Percentiles rank a stretch among this genome's conserved stretches.
phyloP scores from a whole-genome alignment of 37 sponge, comb jelly and placozoan species.

The Spongilla lacustris region DNA sequence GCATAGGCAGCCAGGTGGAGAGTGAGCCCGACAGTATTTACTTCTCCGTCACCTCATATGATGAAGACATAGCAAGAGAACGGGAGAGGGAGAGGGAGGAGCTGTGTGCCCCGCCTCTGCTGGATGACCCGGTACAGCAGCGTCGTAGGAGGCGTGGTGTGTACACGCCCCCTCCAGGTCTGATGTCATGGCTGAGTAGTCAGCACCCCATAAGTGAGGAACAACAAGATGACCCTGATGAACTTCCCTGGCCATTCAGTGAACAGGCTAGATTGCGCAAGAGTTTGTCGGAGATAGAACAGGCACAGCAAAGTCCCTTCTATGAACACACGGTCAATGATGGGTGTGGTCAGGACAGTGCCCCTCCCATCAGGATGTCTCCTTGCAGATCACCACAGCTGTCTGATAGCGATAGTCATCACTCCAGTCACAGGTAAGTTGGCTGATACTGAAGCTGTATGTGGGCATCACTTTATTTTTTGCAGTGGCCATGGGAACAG shows the following conservation, averaged over 20 bases:
- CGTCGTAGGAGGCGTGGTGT: slow-evolving; percentile 47
- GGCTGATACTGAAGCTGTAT: background rate
- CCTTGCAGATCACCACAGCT: background rate
- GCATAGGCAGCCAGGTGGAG: slow-evolving; percentile 56
- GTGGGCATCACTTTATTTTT: background rate
- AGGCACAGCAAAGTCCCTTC: slow-evolving; percentile 13
- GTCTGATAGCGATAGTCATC: background rate
- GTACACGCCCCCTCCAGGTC: slow-evolving; percentile 38
- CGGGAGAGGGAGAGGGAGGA: slow-evolving; percentile 45
- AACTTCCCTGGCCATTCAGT: slow-evolving; percentile 78
- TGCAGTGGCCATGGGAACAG: too few species aligned
- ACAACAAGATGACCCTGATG: slow-evolving; percentile 18
- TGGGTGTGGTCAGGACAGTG: background rate
- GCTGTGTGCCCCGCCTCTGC: background rate
- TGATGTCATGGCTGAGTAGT: slow-evolving; percentile 58
- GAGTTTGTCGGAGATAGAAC: slow-evolving; percentile 48
- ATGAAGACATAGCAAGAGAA: slow-evolving; percentile 61
- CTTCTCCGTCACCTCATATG: slow-evolving; percentile 78
- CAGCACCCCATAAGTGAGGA: slow-evolving; percentile 38
- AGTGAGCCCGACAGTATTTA: slow-evolving; percentile 62
- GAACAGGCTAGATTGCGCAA: slow-evolving; percentile 40
- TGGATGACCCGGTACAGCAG: slow-evolving; percentile 4
- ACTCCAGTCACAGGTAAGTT: background rate
- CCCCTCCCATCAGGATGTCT: background rate
- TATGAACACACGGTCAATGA: background rate